Conservation (phyloP, 2,888 invertebrate genomes). For the Masnerella sp. region DNA sequence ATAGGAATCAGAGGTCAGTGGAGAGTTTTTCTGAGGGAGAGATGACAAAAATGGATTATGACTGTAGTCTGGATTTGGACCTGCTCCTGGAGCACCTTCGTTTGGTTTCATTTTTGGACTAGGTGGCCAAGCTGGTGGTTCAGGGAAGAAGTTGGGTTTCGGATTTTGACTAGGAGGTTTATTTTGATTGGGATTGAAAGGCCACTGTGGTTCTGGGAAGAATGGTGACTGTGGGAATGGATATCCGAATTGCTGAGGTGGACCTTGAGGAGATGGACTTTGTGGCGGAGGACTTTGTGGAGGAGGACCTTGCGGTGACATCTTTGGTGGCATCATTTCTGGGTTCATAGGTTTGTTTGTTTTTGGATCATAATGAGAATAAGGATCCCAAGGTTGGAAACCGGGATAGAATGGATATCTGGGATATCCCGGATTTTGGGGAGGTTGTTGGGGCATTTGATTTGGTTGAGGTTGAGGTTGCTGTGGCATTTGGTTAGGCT, state of each 20-base stretch:
- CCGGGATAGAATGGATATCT: slow-evolving; percentile 34
- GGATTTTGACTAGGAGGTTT: slow-evolving; percentile 21
- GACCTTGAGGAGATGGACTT: slow-evolving; percentile 6
- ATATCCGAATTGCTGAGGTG: slow-evolving; percentile 24
- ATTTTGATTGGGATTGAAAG: slow-evolving; percentile 13
- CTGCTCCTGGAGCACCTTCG: slow-evolving; percentile 40
- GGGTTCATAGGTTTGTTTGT: slow-evolving; percentile 34
- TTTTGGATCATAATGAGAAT: slow-evolving; percentile 43
- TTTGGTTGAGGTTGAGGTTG: not conserved
- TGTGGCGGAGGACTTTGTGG: slow-evolving; percentile 2
- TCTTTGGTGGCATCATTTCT: slow-evolving; percentile 1
- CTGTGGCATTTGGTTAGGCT: slow-evolving; percentile 2
- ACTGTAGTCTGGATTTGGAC: slow-evolving; percentile 34
- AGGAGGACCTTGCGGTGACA: slow-evolving; percentile 16
- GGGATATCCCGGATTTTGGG: slow-evolving; percentile 37
- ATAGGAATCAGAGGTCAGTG: slow-evolving; percentile 15
- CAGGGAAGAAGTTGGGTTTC: slow-evolving; percentile 34
- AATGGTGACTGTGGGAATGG: slow-evolving; percentile 20
- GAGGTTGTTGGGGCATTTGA: slow-evolving; percentile 3
- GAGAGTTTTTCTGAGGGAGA: slow-evolving; percentile 20
- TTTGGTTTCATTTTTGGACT: slow-evolving; percentile 29
- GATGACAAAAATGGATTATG: slow-evolving; percentile 52
- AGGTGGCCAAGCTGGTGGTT: slow-evolving; percentile 21
- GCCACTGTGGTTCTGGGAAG: slow-evolving; percentile 27
- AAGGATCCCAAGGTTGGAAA: slow-evolving; percentile 55